These are phyloP conservation scores for Rhagoletis pomonella DNA, from an alignment of 1,140 invertebrate species.

Conservation along the genomic window DNA sequence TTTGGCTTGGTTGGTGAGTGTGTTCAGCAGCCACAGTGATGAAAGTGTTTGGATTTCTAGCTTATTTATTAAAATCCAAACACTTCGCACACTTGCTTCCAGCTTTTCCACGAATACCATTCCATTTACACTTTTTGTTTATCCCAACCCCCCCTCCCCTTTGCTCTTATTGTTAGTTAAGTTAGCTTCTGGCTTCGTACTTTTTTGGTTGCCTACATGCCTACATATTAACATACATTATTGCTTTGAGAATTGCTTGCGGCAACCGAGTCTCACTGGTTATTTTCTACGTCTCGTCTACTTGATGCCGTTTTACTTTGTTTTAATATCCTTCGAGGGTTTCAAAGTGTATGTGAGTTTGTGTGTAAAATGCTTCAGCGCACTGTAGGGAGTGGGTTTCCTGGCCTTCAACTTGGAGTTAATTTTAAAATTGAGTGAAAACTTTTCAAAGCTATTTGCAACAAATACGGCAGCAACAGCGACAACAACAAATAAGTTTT, in stretches of 20 bases:
- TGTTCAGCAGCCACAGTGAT: neutral
- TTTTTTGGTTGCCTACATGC: neutral
- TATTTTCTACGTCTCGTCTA: neutral
- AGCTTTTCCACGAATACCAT: neutral
- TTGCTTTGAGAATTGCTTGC: neutral
- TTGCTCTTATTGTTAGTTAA: neutral
- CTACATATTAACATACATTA: neutral
- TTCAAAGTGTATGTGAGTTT: neutral
- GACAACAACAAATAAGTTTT: neutral
- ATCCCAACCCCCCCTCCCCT: neutral
- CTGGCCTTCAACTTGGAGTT: neutral
- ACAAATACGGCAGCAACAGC: neutral
- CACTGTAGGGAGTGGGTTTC: neutral
- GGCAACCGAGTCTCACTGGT: neutral
- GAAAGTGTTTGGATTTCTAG: neutral
- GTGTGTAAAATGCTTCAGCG: neutral
- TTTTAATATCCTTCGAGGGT: neutral
- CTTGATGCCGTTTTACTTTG: neutral
- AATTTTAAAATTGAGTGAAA: constrained; percentile 34
- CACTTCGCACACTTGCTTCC: neutral
- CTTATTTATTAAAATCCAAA: neutral
- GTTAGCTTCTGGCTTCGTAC: neutral
- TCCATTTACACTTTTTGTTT: neutral
- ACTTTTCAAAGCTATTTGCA: neutral
- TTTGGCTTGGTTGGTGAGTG: too few relatives aligned